Percentiles rank a stretch among this genome's conserved stretches.
Evolutionary conservation across 2,888 invertebrate genomes (phyloP).

Genomic region (Caenorhabditis japonica): DNA sequence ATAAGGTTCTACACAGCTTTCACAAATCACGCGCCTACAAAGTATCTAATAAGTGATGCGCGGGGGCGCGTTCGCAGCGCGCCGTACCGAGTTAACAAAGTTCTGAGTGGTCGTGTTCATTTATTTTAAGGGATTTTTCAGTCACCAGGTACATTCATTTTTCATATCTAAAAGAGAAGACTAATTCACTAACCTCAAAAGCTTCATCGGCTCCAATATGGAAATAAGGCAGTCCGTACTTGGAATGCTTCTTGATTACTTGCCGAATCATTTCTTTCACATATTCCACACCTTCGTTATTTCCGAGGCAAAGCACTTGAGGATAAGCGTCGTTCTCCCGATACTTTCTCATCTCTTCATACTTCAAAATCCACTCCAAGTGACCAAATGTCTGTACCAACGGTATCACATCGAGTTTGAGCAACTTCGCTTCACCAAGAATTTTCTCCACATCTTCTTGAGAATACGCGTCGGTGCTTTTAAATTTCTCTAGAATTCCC

Average conservation of each 20-base stretch:
- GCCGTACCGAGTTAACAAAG: too few species aligned
- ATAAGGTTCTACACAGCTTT: too few species aligned
- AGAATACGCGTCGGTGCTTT: slow-evolving; percentile 83
- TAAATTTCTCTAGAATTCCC: slow-evolving; percentile 81
- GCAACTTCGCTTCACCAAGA: slow-evolving; percentile 80
- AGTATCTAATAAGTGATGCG: too few species aligned
- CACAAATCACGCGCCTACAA: too few species aligned
- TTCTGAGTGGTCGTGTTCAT: too few species aligned
- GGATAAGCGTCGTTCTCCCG: slow-evolving; percentile 82
- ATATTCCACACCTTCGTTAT: slow-evolving; percentile 77
- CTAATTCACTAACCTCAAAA: slow-evolving; percentile 65
- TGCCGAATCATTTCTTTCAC: slow-evolving; percentile 78
- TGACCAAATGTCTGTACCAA: slow-evolving; percentile 90
- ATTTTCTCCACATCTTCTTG: slow-evolving; percentile 83
- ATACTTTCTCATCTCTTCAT: slow-evolving; percentile 82
- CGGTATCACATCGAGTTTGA: slow-evolving; percentile 84
- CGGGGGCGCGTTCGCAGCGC: too few species aligned
- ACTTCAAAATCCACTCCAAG: slow-evolving; percentile 86
- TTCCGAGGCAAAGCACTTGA: slow-evolving; percentile 76
- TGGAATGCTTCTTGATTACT: slow-evolving; percentile 78
- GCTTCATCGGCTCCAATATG: slow-evolving; percentile 80
- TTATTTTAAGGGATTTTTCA: too few species aligned
- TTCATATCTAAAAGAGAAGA: too few species aligned
- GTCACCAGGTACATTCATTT: too few species aligned
- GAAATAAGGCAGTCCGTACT: slow-evolving; percentile 81